Base-by-base conservation (phyloP, 2,113 vertebrate species). In the Hemibates koningsi region DNA sequence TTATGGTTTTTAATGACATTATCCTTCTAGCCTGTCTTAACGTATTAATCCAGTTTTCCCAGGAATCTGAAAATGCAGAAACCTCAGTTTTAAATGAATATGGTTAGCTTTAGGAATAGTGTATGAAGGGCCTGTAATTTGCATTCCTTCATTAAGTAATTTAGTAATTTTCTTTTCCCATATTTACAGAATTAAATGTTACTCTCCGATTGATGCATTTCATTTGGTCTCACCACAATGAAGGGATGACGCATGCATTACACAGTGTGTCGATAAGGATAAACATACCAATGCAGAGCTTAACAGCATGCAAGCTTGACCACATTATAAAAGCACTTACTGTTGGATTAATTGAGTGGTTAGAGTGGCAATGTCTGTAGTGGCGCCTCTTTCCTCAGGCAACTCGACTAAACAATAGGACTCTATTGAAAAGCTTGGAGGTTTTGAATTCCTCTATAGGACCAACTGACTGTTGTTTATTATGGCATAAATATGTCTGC, bases 391-490 rank as follows among this genome's bases (percentile, higher is more conserved):
- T 88, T 91, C 61, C 81, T 83, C 56, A 50, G 41, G 83, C 80
- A 85, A 73, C 85, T 45, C 14, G 14, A 89, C 48, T 36, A 86
- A 93, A 93, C 86, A 92, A 92, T 91, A 81, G 73, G 16, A 56
- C 88, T 93, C 88, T 90, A 86, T 91, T 71, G 56, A 52, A 54
- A 88, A n/a, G 57, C 76, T 7, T 38, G n/a, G 86, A 56, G 80
- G 66, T 82, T 56, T 52, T 83, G 61, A 61, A 83, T 81, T 81
- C 53, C 34, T 73, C 53, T 71, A 53, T 83, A 57, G 61, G 57
- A 82, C n/a, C 54, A 32, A 56, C 10, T 73, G n/a, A 41, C 48
- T 56, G 24, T 27, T 89, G 43, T 84, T 88, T 82, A 79, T 86
- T 57, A 19, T 5, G 27, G 17, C 38, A 57, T 54, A 83, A 84